Percentiles rank a stretch among this genome's conserved stretches.
Conservation (phyloP, 2,888 invertebrate genomes). For the Xestia c-nigrum region DNA sequence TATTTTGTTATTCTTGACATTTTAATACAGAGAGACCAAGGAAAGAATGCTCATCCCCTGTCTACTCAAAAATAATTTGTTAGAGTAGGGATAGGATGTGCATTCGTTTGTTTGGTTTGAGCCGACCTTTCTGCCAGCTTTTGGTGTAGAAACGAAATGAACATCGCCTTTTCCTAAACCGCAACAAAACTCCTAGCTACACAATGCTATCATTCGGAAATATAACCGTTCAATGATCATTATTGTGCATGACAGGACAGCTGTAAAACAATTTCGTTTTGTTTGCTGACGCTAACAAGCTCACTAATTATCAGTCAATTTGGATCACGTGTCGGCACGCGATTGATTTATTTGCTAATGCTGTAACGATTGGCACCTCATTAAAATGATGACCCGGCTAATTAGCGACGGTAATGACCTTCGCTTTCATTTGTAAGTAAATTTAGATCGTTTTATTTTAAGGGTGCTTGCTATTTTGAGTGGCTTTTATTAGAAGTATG, state of each 20-base stretch:
- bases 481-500: background rate
- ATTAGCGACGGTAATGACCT: constrained; percentile 34
- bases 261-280: constrained; percentile 27
- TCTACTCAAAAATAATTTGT: background rate
- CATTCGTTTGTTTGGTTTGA: background rate
- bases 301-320: constrained; percentile 53
- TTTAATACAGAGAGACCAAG: background rate
- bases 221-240: background rate
- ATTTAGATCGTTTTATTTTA: background rate
- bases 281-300: constrained; percentile 52
- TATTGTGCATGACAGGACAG: constrained; percentile 6
- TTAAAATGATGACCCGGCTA: constrained; percentile 51
- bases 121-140: background rate
- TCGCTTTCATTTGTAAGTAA: background rate
- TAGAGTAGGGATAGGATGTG: background rate
- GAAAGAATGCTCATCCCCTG: background rate
- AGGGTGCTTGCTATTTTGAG: background rate
- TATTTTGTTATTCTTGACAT: background rate
- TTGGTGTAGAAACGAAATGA: background rate
- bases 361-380: constrained; percentile 48
- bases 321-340: constrained; percentile 33
- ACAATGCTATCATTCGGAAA: background rate
- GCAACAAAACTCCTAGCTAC: background rate
- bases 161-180: background rate
- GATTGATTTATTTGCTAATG: constrained; percentile 60